Evolutionary conservation across 1,140 invertebrate species (phyloP).

Genomic region (Dryas iulia): DNA sequence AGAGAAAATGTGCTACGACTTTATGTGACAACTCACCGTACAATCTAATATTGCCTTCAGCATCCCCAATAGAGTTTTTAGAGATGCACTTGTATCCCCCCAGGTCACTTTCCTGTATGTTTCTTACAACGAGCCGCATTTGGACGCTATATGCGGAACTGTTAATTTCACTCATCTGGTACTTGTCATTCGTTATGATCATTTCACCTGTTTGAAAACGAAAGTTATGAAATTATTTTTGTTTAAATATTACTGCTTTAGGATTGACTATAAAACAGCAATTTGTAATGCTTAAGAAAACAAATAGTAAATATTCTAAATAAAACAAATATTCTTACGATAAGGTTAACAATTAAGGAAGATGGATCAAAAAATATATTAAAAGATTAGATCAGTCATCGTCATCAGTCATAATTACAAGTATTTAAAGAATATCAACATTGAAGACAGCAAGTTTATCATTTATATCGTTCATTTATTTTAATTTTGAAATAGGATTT

Average conservation of each 20-base stretch:
- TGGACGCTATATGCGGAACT: slow-evolving; percentile 89
- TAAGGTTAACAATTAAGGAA: no score
- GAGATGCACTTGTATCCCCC: slow-evolving; percentile 96
- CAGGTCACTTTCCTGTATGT: slow-evolving; percentile 89
- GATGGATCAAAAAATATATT: no score
- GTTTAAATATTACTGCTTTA: no score
- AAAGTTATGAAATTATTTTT: background rate
- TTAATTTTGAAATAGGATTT: background rate
- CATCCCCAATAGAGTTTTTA: slow-evolving; percentile 94
- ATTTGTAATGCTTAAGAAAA: no score
- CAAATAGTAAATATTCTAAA: no score
- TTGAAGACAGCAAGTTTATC: no score
- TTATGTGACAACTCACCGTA: slow-evolving; percentile 84
- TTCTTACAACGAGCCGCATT: slow-evolving; percentile 88
- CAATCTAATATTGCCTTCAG: slow-evolving; percentile 91
- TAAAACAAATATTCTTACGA: no score
- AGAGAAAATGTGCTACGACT: background rate
- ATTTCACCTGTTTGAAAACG: slow-evolving; percentile 86
- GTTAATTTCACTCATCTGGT: slow-evolving; percentile 87
- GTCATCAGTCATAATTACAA: no score
- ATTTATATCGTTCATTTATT: background rate
- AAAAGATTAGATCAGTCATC: no score
- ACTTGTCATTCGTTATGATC: slow-evolving; percentile 92
- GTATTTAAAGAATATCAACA: no score
- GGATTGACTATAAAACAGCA: no score